A percentile compares a stretch with the other conserved stretches of the same genome.
phyloP scores from a whole-genome alignment of 2,797 vertebrate genomes.

The Scomberomorus guttatus region DNA sequence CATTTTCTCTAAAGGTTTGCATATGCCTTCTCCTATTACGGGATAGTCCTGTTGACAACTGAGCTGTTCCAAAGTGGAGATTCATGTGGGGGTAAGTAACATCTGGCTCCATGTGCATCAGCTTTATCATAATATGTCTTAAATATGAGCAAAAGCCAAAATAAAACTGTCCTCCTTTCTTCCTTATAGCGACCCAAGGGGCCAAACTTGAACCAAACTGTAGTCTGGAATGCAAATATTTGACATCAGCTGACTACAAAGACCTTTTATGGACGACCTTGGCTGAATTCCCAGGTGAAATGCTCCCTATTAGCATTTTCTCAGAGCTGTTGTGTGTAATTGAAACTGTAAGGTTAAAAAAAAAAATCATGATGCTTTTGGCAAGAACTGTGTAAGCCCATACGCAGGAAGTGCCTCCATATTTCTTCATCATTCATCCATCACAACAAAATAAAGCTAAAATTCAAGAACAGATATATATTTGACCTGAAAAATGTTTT shows the following conservation, averaged over 20 bases:
- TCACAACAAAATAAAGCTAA: not conserved
- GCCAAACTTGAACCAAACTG: slow-evolving; percentile 88
- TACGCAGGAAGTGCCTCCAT: not conserved
- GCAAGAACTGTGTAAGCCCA: not conserved
- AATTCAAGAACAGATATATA: not conserved
- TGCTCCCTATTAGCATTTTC: not conserved
- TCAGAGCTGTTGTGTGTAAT: not conserved
- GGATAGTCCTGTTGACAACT: slow-evolving; percentile 92
- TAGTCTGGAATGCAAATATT: slow-evolving; percentile 90
- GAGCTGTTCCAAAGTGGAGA: slow-evolving; percentile 92
- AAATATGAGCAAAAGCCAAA: slow-evolving; percentile 1
- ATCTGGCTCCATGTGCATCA: not conserved
- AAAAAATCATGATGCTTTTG: not conserved
- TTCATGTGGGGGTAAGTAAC: slow-evolving; percentile 88
- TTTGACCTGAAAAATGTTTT: too few species aligned
- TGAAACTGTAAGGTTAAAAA: slow-evolving; percentile 6
- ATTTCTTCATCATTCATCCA: not conserved
- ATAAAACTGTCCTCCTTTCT: not conserved
- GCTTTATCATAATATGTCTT: not conserved
- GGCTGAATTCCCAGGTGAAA: slow-evolving; percentile 93
- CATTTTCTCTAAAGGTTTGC: slow-evolving; percentile 88
- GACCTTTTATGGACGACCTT: slow-evolving; percentile 94
- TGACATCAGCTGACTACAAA: slow-evolving; percentile 91
- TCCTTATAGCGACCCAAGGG: slow-evolving; percentile 81
- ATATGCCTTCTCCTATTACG: slow-evolving; percentile 93